phyloP scores from a whole-genome alignment of 2,888 invertebrate species.

The Clivina fossor region DNA sequence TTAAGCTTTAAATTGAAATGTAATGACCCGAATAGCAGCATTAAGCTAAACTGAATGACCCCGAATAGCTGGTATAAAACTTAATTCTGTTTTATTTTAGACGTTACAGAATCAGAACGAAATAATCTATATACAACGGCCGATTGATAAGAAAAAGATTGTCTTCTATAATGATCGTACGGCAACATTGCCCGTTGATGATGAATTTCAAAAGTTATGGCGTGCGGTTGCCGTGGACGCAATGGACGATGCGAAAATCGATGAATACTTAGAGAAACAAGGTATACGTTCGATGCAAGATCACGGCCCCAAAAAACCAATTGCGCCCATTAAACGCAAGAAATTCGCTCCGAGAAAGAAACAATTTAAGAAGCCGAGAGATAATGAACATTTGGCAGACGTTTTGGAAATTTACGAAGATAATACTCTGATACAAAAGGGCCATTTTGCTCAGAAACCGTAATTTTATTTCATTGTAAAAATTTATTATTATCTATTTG shows the following conservation, averaged over 20 bases:
- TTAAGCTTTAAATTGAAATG: too few relatives aligned
- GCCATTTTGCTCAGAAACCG: slow-evolving; percentile 43
- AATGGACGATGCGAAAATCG: slow-evolving; percentile 97
- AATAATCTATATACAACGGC: slow-evolving; percentile 80
- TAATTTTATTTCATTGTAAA: too few relatives aligned
- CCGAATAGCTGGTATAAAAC: too few relatives aligned
- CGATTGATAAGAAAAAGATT: slow-evolving; percentile 93
- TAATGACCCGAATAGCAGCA: too few relatives aligned
- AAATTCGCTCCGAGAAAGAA: slow-evolving; percentile 78
- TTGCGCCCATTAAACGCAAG: slow-evolving; percentile 75
- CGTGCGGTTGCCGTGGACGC: slow-evolving; percentile 94
- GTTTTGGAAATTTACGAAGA: slow-evolving; percentile 92
- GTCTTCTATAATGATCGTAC: slow-evolving; percentile 93
- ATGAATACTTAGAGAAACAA: slow-evolving; percentile 97
- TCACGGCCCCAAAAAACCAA: slow-evolving; percentile 82
- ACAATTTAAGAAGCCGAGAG: slow-evolving; percentile 85
- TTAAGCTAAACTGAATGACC: too few relatives aligned
- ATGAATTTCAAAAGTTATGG: slow-evolving; percentile 96
- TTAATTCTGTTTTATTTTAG: slow-evolving; percentile 48
- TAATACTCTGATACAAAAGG: slow-evolving; percentile 71
- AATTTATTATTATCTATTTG: too few relatives aligned
- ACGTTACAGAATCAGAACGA: slow-evolving; percentile 69
- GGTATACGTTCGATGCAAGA: slow-evolving; percentile 97
- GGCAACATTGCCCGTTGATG: slow-evolving; percentile 81
- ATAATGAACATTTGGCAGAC: slow-evolving; percentile 95